A percentile compares a stretch with the other conserved stretches of the same genome.
These are phyloP conservation scores for Artibeus lituratus DNA, from an alignment of 2,797 vertebrate genomes.

Conservation along the genomic window DNA sequence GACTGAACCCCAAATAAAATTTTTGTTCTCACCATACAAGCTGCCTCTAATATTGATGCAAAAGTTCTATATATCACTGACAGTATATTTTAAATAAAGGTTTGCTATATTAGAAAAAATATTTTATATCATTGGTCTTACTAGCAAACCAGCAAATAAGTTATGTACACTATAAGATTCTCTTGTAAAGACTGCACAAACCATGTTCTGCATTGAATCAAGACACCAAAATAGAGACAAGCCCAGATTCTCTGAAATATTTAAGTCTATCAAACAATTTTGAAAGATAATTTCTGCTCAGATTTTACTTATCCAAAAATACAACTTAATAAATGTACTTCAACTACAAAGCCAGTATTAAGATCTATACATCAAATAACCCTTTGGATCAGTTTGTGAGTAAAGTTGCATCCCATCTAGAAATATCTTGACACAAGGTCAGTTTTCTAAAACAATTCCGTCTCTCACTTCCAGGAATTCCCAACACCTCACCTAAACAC, in stretches of 20 bases:
- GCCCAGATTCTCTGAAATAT: background rate
- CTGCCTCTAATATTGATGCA: background rate
- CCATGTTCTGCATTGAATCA: background rate
- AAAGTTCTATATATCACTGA: background rate
- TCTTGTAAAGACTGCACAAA: background rate
- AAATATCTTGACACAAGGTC: background rate
- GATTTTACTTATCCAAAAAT: background rate
- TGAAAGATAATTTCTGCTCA: conserved; percentile 28
- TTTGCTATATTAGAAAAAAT: background rate
- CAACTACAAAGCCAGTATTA: background rate
- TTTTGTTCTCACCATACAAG: background rate
- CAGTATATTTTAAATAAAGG: background rate
- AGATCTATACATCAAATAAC: background rate
- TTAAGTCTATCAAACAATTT: conserved; percentile 29
- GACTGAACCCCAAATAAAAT: background rate
- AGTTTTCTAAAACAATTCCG: background rate
- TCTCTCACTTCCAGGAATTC: background rate
- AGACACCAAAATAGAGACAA: conserved; percentile 20
- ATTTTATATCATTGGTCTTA: background rate
- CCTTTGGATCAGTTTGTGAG: background rate
- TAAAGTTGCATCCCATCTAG: background rate
- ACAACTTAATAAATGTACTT: background rate
- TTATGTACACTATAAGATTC: background rate
- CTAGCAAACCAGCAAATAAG: conserved; percentile 13
- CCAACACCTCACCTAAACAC: conserved; percentile 87